Evolutionary conservation across 2,888 invertebrate species (phyloP).

Genomic region (Autographa gamma): DNA sequence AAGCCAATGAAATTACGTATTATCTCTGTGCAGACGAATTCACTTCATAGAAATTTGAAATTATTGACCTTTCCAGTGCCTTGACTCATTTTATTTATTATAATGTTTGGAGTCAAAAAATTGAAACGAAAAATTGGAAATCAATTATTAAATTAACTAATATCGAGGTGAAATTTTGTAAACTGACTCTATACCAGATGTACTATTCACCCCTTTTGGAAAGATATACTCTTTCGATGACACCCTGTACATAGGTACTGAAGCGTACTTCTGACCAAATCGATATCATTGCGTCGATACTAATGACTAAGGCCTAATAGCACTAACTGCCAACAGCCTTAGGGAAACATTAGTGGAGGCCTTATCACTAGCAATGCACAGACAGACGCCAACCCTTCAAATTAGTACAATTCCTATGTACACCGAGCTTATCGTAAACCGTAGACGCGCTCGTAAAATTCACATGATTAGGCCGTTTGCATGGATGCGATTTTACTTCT

Average conservation of each 20-base stretch:
- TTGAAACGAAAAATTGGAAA: too few relatives aligned
- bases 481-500: slow-evolving; percentile 13
- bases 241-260: neutral
- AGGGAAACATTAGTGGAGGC: slow-evolving; percentile 8
- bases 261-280: neutral
- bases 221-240: too few relatives aligned
- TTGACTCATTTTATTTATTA: too few relatives aligned
- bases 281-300: neutral
- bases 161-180: too few relatives aligned
- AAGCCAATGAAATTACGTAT: too few relatives aligned
- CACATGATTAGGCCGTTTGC: slow-evolving; percentile 26
- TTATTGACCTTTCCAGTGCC: too few relatives aligned
- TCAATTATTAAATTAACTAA: too few relatives aligned
- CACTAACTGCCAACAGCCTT: neutral
- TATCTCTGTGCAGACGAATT: too few relatives aligned
- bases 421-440: slow-evolving; percentile 41
- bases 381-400: slow-evolving; percentile 20
- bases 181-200: too few relatives aligned
- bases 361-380: slow-evolving; percentile 19
- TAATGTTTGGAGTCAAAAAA: too few relatives aligned
- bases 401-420: slow-evolving; percentile 40
- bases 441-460: slow-evolving; percentile 40
- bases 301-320: neutral
- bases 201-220: too few relatives aligned
- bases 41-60: too few relatives aligned